Evolutionary conservation across 2,888 invertebrate species (phyloP).

Genomic region (Aproaerema taeniolella): DNA sequence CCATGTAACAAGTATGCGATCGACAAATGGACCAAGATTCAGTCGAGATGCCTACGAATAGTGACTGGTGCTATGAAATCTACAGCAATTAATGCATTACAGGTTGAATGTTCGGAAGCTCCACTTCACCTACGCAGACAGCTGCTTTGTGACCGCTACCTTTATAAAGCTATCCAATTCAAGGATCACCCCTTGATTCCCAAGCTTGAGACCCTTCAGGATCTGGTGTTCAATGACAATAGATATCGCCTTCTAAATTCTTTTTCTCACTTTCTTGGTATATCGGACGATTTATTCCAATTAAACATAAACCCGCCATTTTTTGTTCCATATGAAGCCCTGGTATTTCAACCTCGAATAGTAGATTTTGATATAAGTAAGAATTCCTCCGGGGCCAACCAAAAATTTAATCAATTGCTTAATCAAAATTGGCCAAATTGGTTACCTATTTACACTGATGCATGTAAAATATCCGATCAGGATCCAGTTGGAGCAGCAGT

Average conservation of each 20-base stretch:
- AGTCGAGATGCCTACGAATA: conserved; percentile 16
- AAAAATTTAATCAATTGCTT: not conserved
- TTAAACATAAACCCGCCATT: not conserved
- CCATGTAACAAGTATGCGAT: conserved; percentile 19
- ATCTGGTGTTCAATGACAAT: no score
- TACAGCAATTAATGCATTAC: conserved; percentile 19
- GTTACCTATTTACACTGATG: conserved; percentile 1
- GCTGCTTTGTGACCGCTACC: conserved; percentile 7
- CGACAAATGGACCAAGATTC: conserved; percentile 10
- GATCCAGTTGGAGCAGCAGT: conserved; percentile 4
- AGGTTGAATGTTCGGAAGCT: conserved; percentile 14
- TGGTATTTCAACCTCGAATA: not conserved
- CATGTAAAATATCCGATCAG: not conserved
- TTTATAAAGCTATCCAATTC: conserved; percentile 1
- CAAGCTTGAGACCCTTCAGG: not conserved
- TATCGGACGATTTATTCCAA: not conserved
- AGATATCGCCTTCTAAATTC: not conserved
- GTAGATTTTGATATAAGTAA: not conserved
- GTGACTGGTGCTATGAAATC: conserved; percentile 26
- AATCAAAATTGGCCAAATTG: not conserved
- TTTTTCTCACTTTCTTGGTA: not conserved
- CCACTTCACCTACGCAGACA: conserved; percentile 11
- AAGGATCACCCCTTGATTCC: conserved; percentile 1
- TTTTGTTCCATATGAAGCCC: not conserved
- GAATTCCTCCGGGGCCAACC: not conserved